Evolutionary conservation across 2,888 invertebrate species (phyloP), one percentile per base, ranked within the genome.

Genomic region (Scaptomyza caliginosa): DNA sequence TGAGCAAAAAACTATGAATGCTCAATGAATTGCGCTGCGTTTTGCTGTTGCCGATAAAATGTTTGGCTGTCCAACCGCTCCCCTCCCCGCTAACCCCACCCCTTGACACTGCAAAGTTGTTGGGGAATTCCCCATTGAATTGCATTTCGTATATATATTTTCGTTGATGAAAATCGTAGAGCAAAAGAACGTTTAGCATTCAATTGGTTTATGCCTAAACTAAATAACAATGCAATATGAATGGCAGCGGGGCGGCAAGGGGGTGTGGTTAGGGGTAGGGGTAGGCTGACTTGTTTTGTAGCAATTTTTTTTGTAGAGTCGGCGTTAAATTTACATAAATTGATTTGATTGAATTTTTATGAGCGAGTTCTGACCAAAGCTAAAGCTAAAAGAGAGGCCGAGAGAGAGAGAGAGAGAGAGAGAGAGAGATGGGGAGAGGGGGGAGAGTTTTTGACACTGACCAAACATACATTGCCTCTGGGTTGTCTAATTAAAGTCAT

Each of bases 281-380:
- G 42, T 21, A 34, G 19, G 71, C 42, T 51, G 48, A 64, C 52
- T 64, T 54, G 55, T 67, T 50, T 52, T 49, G 45, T 60, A 57
- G 45, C 32, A 67, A 58, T 24, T 24, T 28, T 28, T 28, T 38
- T 17, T 38, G 19, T 3, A 3, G 55, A 36, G 46, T 54, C 57
- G 70, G 83, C 89, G 90, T 90, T 90, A 90, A 90, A 91, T 91
- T 91, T 91, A 88, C 91, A 91, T 91, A 91, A 91, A 91, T 90
- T 91, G 91, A 91, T 91, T 91, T 91, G 91, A 91, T 90, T 89
- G 89, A 90, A 90, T 90, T 90, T 90, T 90, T 88, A 90, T 89
- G 85, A 89, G 86, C 83, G 67, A 60, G 13, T 32, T n/a, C n/a
- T 10, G 46, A 3, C n/a, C 19, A n/a, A 19, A 30, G 51, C 30